Percentiles rank a stretch among this genome's conserved stretches.
phyloP scores from a whole-genome alignment of 2,113 vertebrate genomes.

The Periophthalmus modestus region DNA sequence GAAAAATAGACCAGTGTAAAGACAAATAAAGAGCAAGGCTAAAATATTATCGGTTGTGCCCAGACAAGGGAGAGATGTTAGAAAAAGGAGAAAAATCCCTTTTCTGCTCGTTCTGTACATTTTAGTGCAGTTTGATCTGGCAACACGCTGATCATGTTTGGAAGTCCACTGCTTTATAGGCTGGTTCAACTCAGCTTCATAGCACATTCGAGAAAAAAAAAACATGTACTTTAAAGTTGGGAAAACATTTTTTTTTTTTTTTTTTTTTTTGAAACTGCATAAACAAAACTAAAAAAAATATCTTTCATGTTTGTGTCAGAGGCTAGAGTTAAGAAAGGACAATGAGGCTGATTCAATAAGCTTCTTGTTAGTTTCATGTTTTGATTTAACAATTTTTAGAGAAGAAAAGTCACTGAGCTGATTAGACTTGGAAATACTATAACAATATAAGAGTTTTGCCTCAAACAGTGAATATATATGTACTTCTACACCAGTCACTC shows the following conservation, averaged over 20 bases:
- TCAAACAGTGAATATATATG: too few species aligned
- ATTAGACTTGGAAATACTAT: not conserved
- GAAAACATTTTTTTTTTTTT: too few species aligned
- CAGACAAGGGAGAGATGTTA: slow-evolving; percentile 9
- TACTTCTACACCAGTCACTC: too few species aligned
- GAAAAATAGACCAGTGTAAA: slow-evolving; percentile 5
- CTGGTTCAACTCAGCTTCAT: not conserved
- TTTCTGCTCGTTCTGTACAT: not conserved
- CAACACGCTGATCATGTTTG: not conserved
- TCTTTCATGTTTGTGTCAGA: too few species aligned
- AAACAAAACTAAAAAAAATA: too few species aligned
- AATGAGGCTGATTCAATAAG: not conserved
- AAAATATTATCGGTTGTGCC: slow-evolving; percentile 21
- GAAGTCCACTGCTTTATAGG: not conserved
- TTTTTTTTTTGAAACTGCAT: too few species aligned
- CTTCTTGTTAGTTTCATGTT: not conserved
- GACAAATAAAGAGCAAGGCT: slow-evolving; percentile 2
- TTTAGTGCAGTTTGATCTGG: not conserved
- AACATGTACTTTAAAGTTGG: not conserved
- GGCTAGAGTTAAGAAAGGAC: too few species aligned
- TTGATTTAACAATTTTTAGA: not conserved
- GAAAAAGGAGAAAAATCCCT: not conserved
- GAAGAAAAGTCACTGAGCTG: not conserved
- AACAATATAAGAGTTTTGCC: too few species aligned
- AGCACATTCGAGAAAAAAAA: not conserved